phyloP scores from a whole-genome alignment of 2,888 invertebrate species.

The Balanococcus diminutus region DNA sequence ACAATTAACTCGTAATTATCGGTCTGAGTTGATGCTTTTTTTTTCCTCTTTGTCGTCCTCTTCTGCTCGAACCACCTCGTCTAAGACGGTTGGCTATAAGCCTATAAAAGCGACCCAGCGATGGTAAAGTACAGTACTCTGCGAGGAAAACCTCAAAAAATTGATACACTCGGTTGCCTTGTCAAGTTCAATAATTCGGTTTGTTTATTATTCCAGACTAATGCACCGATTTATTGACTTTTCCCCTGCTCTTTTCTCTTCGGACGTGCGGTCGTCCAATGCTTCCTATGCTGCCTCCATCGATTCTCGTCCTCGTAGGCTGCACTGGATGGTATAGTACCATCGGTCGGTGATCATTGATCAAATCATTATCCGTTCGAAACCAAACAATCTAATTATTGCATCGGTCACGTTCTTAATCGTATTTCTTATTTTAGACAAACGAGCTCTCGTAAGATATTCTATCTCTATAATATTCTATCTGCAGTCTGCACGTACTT shows the following conservation, averaged over 20 bases:
- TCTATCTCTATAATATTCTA: too few relatives aligned
- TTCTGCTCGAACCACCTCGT: too few relatives aligned
- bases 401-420: background rate
- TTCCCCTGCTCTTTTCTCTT: background rate
- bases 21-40: conserved; percentile 4
- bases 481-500: too few relatives aligned
- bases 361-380: conserved; percentile 25
- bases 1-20: conserved; percentile 51
- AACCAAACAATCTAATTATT: conserved; percentile 53
- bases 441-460: too few relatives aligned
- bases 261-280: background rate
- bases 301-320: too few relatives aligned
- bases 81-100: background rate
- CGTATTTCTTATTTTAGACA: too few relatives aligned
- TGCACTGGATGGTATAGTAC: too few relatives aligned
- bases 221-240: background rate
- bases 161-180: conserved; percentile 44
- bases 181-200: conserved; percentile 51
- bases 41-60: background rate
- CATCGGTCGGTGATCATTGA: background rate
- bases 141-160: conserved; percentile 27
- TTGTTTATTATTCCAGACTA: conserved; percentile 41
- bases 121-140: background rate
- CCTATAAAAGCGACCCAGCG: background rate
- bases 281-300: too few relatives aligned